Evolutionary conservation across 2,888 invertebrate genomes (phyloP).

Genomic region (Dolichopus griseipennis): DNA sequence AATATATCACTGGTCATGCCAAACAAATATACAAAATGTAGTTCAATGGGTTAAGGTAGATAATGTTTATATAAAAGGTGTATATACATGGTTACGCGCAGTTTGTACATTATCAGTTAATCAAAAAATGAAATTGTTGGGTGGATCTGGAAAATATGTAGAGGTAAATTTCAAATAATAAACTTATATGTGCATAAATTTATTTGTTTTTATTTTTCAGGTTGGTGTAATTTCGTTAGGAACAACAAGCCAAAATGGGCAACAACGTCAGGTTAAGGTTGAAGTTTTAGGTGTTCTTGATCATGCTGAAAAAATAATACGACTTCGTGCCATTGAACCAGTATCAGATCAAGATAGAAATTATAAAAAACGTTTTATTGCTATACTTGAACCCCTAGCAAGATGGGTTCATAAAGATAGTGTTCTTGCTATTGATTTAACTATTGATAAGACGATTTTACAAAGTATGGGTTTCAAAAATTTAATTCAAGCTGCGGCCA

Average conservation of each 20-base stretch:
- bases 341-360: slow-evolving; percentile 67
- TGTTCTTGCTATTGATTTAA: slow-evolving; percentile 69
- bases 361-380: slow-evolving; percentile 70
- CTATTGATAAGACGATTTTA: slow-evolving; percentile 72
- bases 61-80: slow-evolving; percentile 55
- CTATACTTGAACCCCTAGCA: slow-evolving; percentile 68
- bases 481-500: slow-evolving; percentile 55
- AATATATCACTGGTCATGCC: slow-evolving; percentile 86
- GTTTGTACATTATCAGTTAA: slow-evolving; percentile 73
- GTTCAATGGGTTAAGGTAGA: slow-evolving; percentile 80
- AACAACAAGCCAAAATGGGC: slow-evolving; percentile 71
- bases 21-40: slow-evolving; percentile 81
- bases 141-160: slow-evolving; percentile 61
- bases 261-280: slow-evolving; percentile 72
- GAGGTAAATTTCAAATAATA: slow-evolving; percentile 40
- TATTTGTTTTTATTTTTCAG: slow-evolving; percentile 21
- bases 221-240: slow-evolving; percentile 80
- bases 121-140: slow-evolving; percentile 63
- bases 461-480: slow-evolving; percentile 69
- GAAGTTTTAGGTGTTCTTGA: slow-evolving; percentile 80
- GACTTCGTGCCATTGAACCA: slow-evolving; percentile 76
- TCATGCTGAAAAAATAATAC: slow-evolving; percentile 59
- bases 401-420: slow-evolving; percentile 74
- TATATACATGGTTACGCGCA: slow-evolving; percentile 65
- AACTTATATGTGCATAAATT: neutral